Base-by-base conservation (phyloP, 2,797 vertebrate species). In the Momotus momota region DNA sequence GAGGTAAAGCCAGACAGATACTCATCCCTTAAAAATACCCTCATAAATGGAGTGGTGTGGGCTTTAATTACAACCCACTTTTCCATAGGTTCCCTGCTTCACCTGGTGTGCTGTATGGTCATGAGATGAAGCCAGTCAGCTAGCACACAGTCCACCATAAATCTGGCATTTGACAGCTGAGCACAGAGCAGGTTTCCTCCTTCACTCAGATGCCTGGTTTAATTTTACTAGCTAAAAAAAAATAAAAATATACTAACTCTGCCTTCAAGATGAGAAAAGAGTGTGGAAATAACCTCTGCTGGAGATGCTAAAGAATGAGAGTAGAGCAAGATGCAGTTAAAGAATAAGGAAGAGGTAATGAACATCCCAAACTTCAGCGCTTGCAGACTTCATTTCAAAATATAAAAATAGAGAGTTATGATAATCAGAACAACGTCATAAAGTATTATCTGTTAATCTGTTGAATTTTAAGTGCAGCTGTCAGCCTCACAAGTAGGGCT, bases 391-490 rank as follows among this genome's bases (percentile, higher is more conserved):
- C 45, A 21, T 33, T 62, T 65, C 52, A 61, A 96, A 91, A 88
- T 70, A 80, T 5, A 83, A 60, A 71, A 88, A 90, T 84, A 94
- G 94, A 90, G 74, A 82, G 38, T 73, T 85, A 60, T 69, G 77
- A 40, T 86, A 88, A 93, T 80, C 78, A 84, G 85, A 69, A 38
- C 2, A 8, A 48, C 77, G 41, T 73, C 84, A 91, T 88, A 64
- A 78, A 86, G 45, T 19, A 48, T 80, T 88, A 57, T 70, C 86
- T 90, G 62, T 35, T 57, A 86, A 88, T 90, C 60, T 90, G 84
- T 52, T 82, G 77, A 85, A 88, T 95, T 97, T 97, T 91, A 95
- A 96, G 35, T 38, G 65, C 40, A 73, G 46, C 83, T 96, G 66
- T 96, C 2, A 1, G 88, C 81, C 41, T 49, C 71, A 61, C 54